Percentiles rank a stretch among this genome's conserved stretches.
Conservation (phyloP, 2,797 vertebrate species). For the Gephyroberyx darwinii region DNA sequence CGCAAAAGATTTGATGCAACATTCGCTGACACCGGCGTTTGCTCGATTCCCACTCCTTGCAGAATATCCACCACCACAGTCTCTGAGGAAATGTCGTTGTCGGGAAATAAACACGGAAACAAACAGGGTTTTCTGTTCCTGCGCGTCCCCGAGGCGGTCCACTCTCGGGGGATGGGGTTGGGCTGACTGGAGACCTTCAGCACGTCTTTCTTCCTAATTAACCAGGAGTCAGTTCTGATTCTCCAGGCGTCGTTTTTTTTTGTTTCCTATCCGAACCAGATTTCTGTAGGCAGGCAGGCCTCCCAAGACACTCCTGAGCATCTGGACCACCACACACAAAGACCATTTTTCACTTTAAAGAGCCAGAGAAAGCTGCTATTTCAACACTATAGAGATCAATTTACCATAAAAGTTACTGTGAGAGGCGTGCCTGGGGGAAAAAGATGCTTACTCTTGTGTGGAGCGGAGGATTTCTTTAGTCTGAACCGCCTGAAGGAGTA, state of each 20-base stretch:
- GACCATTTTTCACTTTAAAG: slow-evolving; percentile 38
- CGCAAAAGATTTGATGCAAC: slow-evolving; percentile 15
- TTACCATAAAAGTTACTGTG: slow-evolving; percentile 47
- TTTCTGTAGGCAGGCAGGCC: slow-evolving; percentile 47
- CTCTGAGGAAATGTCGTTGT: background rate
- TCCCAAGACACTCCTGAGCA: slow-evolving; percentile 52
- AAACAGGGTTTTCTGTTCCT: slow-evolving; percentile 23
- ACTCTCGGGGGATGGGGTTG: slow-evolving; percentile 41
- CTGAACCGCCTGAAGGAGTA: slow-evolving; percentile 36
- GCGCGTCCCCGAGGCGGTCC: slow-evolving; percentile 35
- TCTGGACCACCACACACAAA: slow-evolving; percentile 41
- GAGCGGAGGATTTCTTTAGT: slow-evolving; percentile 47
- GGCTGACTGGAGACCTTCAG: slow-evolving; percentile 53
- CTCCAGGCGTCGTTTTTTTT: slow-evolving; percentile 38
- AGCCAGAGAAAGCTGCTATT: slow-evolving; percentile 44
- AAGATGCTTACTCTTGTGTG: slow-evolving; percentile 34
- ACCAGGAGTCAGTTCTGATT: slow-evolving; percentile 35
- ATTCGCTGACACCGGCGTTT: slow-evolving; percentile 4
- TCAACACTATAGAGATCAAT: slow-evolving; percentile 55
- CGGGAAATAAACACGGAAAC: slow-evolving; percentile 27
- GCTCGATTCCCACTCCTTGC: slow-evolving; percentile 4
- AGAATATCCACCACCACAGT: slow-evolving; percentile 14
- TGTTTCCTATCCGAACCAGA: slow-evolving; percentile 47
- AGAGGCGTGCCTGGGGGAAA: slow-evolving; percentile 44
- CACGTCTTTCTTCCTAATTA: slow-evolving; percentile 62